Conservation (phyloP, 2,113 vertebrate genomes). For the Gymnarchus niloticus region DNA sequence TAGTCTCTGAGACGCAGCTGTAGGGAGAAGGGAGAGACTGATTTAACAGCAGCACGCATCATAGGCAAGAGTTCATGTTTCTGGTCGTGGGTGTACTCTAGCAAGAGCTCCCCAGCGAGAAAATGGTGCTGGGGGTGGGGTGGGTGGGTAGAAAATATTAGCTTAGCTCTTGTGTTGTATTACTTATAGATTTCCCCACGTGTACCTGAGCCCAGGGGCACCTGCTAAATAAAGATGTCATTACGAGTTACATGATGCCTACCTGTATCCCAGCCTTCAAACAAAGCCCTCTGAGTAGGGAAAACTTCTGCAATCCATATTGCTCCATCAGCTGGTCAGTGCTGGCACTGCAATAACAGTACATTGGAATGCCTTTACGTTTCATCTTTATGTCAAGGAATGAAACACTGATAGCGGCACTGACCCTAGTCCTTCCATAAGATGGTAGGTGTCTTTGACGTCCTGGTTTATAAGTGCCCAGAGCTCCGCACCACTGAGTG, state of each 20-base stretch:
- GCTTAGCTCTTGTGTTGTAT: no score
- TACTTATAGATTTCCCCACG: no score
- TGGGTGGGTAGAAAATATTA: no score
- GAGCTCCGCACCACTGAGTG: slow-evolving; percentile 59
- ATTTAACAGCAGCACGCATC: neutral
- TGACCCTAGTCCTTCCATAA: slow-evolving; percentile 59
- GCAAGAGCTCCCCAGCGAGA: no score
- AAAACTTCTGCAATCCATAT: slow-evolving; percentile 66
- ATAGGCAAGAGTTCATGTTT: no score
- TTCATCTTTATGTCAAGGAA: neutral
- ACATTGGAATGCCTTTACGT: neutral
- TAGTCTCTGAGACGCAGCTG: slow-evolving; percentile 72
- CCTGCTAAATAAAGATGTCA: no score
- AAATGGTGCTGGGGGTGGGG: no score
- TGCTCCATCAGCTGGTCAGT: slow-evolving; percentile 63
- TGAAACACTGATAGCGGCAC: neutral
- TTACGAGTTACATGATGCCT: slow-evolving; percentile 9
- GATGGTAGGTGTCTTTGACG: slow-evolving; percentile 59
- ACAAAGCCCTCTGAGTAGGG: slow-evolving; percentile 71
- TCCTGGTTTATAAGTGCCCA: slow-evolving; percentile 67
- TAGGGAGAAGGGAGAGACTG: slow-evolving; percentile 23
- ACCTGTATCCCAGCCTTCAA: slow-evolving; percentile 75
- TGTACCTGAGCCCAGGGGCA: no score
- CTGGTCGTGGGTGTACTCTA: no score
- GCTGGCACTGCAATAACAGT: slow-evolving; percentile 51